phyloP scores from a whole-genome alignment of 2,113 vertebrate genomes.

The Mirounga angustirostris region DNA sequence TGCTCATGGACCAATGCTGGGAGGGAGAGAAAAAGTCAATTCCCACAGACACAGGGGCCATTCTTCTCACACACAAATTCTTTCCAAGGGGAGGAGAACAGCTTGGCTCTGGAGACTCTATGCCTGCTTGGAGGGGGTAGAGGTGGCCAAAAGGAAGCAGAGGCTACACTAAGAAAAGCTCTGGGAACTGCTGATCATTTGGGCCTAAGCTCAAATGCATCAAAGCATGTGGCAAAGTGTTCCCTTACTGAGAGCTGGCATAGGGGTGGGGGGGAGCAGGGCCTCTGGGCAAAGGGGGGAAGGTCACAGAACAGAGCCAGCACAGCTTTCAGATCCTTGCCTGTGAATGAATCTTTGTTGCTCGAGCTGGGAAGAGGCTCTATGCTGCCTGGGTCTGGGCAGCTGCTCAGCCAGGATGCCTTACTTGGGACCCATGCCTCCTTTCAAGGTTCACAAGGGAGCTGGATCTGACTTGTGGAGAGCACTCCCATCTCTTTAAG shows the following conservation, averaged over 20 bases:
- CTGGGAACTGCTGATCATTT: not conserved
- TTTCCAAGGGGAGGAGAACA: not conserved
- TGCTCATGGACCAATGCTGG: slow-evolving; percentile 63
- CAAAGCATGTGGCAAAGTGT: not conserved
- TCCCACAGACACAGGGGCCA: slow-evolving; percentile 78
- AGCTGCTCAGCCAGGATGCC: not conserved
- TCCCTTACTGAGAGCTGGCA: not conserved
- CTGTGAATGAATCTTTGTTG: slow-evolving; percentile 63
- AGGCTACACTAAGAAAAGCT: slow-evolving; percentile 54
- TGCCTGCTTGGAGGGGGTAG: not conserved
- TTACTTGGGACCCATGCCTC: not conserved
- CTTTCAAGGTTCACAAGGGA: not conserved
- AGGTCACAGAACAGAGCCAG: not conserved
- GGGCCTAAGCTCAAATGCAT: not conserved
- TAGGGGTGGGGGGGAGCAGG: not conserved
- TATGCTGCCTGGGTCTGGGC: not conserved
- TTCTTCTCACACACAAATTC: slow-evolving; percentile 75
- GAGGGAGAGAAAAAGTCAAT: slow-evolving; percentile 73
- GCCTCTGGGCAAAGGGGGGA: not conserved
- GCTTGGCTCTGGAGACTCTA: slow-evolving; percentile 48
- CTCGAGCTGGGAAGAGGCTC: not conserved
- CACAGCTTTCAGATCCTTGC: not conserved
- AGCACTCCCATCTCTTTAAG: not conserved
- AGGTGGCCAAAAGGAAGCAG: not conserved
- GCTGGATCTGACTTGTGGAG: not conserved